Evolutionary conservation across 2,888 invertebrate genomes (phyloP).

Genomic region (Saturnia japonica): DNA sequence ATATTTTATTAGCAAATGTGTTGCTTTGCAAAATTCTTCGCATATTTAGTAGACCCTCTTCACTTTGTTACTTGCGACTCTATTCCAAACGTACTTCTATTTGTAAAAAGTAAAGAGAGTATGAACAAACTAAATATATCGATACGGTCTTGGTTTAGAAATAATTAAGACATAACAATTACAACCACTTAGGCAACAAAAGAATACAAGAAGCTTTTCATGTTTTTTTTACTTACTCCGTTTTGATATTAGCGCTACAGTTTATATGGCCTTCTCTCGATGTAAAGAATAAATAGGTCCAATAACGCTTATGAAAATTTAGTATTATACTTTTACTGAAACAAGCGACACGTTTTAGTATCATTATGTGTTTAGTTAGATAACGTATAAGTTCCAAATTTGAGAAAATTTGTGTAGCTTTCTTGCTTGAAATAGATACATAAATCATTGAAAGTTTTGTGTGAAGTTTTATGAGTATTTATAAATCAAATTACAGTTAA

Average conservation of each 20-base stretch:
- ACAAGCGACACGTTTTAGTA: conserved; percentile 15
- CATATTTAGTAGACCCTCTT: no score
- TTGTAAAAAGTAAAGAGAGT: no score
- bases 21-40: no score
- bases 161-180: not conserved
- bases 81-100: no score
- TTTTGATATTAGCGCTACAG: not conserved
- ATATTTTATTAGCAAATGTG: no score
- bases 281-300: conserved; percentile 9
- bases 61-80: no score
- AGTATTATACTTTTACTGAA: conserved; percentile 31
- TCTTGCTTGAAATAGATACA: not conserved
- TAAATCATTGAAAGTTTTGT: not conserved
- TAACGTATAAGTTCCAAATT: not conserved
- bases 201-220: not conserved
- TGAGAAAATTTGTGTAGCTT: not conserved
- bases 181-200: not conserved
- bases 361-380: not conserved
- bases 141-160: no score
- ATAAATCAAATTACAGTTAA: not conserved
- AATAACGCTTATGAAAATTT: conserved; percentile 18
- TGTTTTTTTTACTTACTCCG: conserved; percentile 2
- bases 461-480: not conserved
- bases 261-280: conserved; percentile 16
- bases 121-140: no score